Base-by-base conservation (phyloP, 2,888 invertebrate genomes). In the Eumerus sabulonum region DNA sequence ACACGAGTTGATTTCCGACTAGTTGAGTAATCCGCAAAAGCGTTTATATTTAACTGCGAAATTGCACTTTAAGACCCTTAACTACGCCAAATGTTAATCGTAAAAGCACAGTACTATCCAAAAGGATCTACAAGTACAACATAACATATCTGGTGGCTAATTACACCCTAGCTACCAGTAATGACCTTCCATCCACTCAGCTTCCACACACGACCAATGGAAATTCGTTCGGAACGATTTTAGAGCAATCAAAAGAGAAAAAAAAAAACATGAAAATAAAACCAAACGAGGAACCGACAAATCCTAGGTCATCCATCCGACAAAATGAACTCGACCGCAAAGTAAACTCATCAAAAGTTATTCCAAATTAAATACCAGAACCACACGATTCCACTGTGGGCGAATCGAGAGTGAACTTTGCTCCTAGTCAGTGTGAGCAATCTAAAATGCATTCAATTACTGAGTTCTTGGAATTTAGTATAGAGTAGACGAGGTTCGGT, bases 361-460 rank as follows among this genome's bases (percentile, higher is more conserved):
- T 77, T 77, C 57, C 53, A 68, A 72, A 77, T 72, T 68, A 77
- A 77, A 77, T 72, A 72, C 67, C 67, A 72, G 57, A 19, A 77
- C 47, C 72, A 72, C 72, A 72, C 63, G 62, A 66, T 72, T 72
- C 67, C 72, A 77, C 67, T 72, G 57, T 51, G 4, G 53, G 67
- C 53, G 72, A 72, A 77, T 77, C 67, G 56, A 72, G 72, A 62
- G 48, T 18, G 7, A 27, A 45, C 19, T n/a, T 19, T 53, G 53
- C 48, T 47, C 62, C 42, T 62, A 72, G 57, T 44, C 27, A 27
- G 3, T 27, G 3, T 27, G 27, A 7, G 53, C 77, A 77, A 72
- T 77, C 67, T 77, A 77, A 77, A 77, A 77, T 77, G 77, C 77
- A 77, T 77, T 77, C 72, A 72, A 77, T 77, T 72, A 72, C 77